A percentile compares a stretch with the other conserved stretches of the same genome.
phyloP scores from a whole-genome alignment of 1,140 invertebrate genomes.

The Aphelinus certus region DNA sequence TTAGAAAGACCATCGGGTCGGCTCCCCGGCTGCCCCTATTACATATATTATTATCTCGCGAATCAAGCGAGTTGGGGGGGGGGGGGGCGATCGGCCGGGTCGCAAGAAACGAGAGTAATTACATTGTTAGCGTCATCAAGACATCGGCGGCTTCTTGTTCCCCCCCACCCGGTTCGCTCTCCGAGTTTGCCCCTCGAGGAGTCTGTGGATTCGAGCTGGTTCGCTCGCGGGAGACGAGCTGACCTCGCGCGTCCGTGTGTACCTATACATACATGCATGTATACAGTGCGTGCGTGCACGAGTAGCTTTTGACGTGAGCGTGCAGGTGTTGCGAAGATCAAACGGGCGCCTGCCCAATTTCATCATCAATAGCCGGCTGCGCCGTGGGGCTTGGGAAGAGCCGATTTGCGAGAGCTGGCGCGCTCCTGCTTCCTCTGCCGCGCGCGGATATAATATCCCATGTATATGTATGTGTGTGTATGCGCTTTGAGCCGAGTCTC shows the following conservation, averaged over 20 bases:
- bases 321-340: slow-evolving; percentile 18
- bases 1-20: neutral
- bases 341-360: slow-evolving; percentile 6
- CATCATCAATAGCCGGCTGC: neutral
- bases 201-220: too few relatives aligned
- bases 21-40: neutral
- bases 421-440: too few relatives aligned
- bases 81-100: neutral
- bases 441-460: too few relatives aligned
- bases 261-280: too few relatives aligned
- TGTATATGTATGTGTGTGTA: too few relatives aligned
- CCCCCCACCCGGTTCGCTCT: too few relatives aligned
- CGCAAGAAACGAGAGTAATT: slow-evolving; percentile 36
- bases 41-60: neutral
- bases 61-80: slow-evolving; percentile 12
- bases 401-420: too few relatives aligned
- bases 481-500: too few relatives aligned
- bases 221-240: too few relatives aligned
- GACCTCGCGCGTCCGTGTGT: too few relatives aligned
- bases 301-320: neutral
- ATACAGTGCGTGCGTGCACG: too few relatives aligned
- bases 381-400: neutral
- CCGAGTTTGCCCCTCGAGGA: too few relatives aligned
- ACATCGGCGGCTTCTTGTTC: slow-evolving; percentile 37
- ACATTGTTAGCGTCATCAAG: slow-evolving; percentile 43